A percentile compares a stretch with the other conserved stretches of the same genome.
Conservation (phyloP, 2,113 vertebrate genomes). For the Euleptes europaea region DNA sequence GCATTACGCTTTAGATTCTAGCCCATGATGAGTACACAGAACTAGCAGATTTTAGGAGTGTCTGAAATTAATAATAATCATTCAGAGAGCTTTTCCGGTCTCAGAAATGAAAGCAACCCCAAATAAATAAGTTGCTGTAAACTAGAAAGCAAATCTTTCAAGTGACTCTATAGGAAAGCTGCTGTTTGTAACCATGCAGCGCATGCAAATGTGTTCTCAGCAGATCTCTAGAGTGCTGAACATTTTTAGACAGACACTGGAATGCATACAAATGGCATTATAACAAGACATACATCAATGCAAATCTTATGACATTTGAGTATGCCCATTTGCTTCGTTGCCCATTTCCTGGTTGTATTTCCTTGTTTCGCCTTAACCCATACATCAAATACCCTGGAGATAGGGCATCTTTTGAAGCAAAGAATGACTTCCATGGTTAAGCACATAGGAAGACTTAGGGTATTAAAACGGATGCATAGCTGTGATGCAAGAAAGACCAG, state of each 20-base stretch:
- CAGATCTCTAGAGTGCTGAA: neutral
- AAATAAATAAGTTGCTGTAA: neutral
- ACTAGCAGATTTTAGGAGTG: neutral
- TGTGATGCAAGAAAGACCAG: neutral
- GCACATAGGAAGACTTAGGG: neutral
- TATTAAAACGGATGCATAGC: neutral
- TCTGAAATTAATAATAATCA: neutral
- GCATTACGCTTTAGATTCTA: no score
- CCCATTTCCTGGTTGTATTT: neutral
- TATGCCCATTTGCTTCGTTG: neutral
- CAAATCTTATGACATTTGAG: neutral
- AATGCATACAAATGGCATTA: neutral
- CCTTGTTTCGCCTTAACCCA: neutral
- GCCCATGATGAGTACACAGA: neutral
- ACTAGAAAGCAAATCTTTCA: no score
- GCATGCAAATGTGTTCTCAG: no score
- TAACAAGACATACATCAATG: neutral
- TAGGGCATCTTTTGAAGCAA: neutral
- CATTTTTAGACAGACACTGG: neutral
- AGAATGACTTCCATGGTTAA: neutral
- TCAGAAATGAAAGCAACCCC: neutral
- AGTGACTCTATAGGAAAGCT: neutral
- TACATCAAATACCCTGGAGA: neutral
- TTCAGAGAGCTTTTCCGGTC: neutral
- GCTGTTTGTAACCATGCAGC: neutral